Evolutionary conservation across 2,888 invertebrate species (phyloP).

Genomic region (Invenusta paracnida): DNA sequence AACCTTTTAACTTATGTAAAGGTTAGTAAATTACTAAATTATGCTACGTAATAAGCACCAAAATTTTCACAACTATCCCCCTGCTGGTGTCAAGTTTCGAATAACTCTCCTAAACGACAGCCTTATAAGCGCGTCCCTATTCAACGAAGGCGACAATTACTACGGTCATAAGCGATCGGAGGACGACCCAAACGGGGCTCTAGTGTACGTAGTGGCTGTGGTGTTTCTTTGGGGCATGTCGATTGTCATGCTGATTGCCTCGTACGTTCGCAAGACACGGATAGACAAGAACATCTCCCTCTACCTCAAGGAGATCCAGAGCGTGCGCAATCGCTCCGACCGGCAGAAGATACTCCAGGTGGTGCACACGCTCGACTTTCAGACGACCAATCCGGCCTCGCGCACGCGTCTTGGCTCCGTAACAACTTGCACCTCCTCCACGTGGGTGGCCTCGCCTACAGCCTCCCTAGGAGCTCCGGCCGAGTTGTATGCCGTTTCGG

Average conservation of each 20-base stretch:
- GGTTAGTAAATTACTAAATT: too few species aligned
- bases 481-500: too few species aligned
- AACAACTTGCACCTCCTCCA: background rate
- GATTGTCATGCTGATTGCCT: constrained; percentile 42
- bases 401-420: background rate
- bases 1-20: too few species aligned
- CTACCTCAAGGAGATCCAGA: constrained; percentile 43
- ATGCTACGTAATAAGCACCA: background rate
- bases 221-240: constrained; percentile 43
- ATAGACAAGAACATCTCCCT: constrained; percentile 42
- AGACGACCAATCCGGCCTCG: background rate
- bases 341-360: constrained; percentile 42
- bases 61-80: background rate
- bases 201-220: constrained; percentile 41
- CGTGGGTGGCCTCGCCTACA: background rate
- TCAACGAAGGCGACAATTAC: background rate
- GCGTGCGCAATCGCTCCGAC: constrained; percentile 39
- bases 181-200: constrained; percentile 36
- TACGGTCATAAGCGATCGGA: constrained; percentile 10
- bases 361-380: background rate
- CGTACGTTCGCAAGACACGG: constrained; percentile 42
- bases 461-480: background rate
- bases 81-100: background rate
- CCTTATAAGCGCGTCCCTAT: background rate
- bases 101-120: constrained; percentile 2